Evolutionary conservation across 2,797 vertebrate species (phyloP).

Genomic region (Lagorchestes hirsutus): DNA sequence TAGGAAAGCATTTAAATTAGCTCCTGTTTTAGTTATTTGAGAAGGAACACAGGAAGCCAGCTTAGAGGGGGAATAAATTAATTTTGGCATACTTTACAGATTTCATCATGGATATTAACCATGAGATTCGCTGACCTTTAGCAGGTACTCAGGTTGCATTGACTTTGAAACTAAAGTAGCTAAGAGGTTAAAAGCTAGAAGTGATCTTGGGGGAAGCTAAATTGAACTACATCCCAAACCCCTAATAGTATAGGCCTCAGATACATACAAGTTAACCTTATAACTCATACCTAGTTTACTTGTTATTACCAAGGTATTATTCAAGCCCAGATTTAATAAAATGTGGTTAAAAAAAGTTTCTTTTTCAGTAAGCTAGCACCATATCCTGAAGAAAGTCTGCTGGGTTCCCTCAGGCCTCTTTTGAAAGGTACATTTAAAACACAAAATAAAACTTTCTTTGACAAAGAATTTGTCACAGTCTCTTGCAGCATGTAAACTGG

Average conservation of each 20-base stretch:
- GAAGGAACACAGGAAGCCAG: constrained; percentile 51
- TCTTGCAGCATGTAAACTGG: neutral
- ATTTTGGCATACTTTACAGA: constrained; percentile 37
- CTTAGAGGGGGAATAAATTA: constrained; percentile 46
- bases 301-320: neutral
- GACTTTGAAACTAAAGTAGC: constrained; percentile 33
- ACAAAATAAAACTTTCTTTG: constrained; percentile 6
- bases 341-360: neutral
- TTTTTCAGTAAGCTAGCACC: neutral
- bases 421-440: neutral
- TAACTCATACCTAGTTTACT: neutral
- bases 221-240: neutral
- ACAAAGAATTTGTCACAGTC: neutral
- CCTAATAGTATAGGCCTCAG: constrained; percentile 13
- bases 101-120: constrained; percentile 24
- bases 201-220: constrained; percentile 9
- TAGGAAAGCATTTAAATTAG: constrained; percentile 61
- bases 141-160: neutral
- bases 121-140: constrained; percentile 15
- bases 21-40: constrained; percentile 32
- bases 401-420: neutral
- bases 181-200: constrained; percentile 42
- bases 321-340: neutral
- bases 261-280: neutral
- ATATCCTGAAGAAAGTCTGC: constrained; percentile 11